Conservation (phyloP, 2,888 invertebrate genomes). For the Diogma glabrata region DNA sequence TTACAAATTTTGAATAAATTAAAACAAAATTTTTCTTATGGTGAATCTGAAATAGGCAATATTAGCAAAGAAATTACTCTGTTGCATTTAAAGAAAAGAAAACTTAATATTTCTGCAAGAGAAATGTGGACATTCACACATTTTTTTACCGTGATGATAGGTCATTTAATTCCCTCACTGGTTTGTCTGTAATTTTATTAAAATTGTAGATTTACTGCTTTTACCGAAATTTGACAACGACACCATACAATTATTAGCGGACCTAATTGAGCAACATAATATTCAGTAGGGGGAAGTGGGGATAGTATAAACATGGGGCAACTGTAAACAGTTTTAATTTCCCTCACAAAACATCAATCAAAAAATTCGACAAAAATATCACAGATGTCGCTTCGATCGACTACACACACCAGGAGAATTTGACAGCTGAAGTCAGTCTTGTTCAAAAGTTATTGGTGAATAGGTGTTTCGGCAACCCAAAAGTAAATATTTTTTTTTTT, state of each 20-base stretch:
- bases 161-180: constrained; percentile 16
- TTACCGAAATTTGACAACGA: constrained; percentile 10
- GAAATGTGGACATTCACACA: constrained; percentile 19
- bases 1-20: constrained; percentile 15
- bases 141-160: constrained; percentile 16
- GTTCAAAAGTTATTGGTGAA: no score
- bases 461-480: no score
- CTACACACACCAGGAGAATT: no score
- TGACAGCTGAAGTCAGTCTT: no score
- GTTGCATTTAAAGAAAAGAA: constrained; percentile 12
- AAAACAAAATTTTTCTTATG: constrained; percentile 17
- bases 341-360: no score
- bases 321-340: no score
- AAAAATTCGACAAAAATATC: no score
- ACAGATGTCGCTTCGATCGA: no score
- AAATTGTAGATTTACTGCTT: constrained; percentile 13
- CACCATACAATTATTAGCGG: background rate
- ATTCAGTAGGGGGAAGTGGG: no score
- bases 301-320: no score
- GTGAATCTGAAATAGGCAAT: constrained; percentile 17
- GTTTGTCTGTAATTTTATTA: constrained; percentile 12
- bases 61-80: constrained; percentile 12
- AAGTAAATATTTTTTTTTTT: no score
- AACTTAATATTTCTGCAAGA: constrained; percentile 16
- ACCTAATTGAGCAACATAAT: constrained; percentile 1